Evolutionary conservation across 2,888 invertebrate genomes (phyloP).

Genomic region (Selenia dentaria): DNA sequence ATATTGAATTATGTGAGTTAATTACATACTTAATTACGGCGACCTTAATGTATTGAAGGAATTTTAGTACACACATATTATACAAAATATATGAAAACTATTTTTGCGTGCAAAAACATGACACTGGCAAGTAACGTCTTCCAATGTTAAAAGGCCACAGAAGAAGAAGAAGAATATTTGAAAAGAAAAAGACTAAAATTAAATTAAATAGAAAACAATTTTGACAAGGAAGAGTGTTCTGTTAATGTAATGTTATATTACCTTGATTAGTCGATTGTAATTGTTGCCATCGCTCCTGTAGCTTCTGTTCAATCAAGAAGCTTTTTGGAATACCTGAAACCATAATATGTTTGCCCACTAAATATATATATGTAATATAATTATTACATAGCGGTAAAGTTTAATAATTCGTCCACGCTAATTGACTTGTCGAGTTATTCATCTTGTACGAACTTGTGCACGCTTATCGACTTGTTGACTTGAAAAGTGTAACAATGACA

Average conservation of each 20-base stretch:
- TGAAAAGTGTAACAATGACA: not conserved
- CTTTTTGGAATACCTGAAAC: conserved; percentile 11
- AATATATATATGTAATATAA: not conserved
- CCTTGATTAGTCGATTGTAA: not conserved
- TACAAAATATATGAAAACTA: too few relatives aligned
- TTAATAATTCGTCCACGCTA: too few relatives aligned
- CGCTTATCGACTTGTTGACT: not conserved
- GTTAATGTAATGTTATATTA: not conserved
- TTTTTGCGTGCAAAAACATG: too few relatives aligned
- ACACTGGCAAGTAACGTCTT: too few relatives aligned
- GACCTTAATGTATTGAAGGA: too few relatives aligned
- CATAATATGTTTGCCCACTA: not conserved
- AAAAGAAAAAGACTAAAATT: too few relatives aligned
- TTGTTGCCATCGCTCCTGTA: not conserved
- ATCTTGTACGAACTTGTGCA: not conserved
- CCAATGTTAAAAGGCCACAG: not conserved
- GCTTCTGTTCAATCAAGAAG: not conserved
- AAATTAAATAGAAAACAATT: too few relatives aligned
- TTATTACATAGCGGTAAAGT: not conserved
- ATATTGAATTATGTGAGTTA: too few relatives aligned
- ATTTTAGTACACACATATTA: too few relatives aligned
- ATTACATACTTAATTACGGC: too few relatives aligned
- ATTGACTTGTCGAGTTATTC: not conserved
- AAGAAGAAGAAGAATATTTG: not conserved
- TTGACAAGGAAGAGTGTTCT: too few relatives aligned